A percentile compares a stretch with the other conserved stretches of the same genome.
Conservation (phyloP, 2,797 vertebrate species). For the Catharus ustulatus region DNA sequence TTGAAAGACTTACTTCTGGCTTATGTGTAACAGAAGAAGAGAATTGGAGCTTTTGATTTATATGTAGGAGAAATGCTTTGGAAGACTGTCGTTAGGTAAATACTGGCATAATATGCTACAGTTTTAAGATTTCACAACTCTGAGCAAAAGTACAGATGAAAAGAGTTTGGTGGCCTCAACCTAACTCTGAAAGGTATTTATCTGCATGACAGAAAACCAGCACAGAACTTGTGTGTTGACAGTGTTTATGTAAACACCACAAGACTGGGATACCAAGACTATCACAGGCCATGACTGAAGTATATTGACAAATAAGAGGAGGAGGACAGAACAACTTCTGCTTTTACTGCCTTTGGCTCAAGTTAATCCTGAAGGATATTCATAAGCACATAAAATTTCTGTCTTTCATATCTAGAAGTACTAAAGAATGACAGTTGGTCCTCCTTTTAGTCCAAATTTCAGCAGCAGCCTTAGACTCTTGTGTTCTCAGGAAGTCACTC, state of each 20-base stretch:
- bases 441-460: not conserved
- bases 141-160: not conserved
- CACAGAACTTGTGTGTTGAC: not conserved
- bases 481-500: not conserved
- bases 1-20: not conserved
- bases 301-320: not conserved
- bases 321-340: not conserved
- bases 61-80: not conserved
- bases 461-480: not conserved
- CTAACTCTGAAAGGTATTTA: not conserved
- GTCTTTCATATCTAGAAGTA: not conserved
- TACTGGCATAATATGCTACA: not conserved
- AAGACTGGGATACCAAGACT: not conserved
- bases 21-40: not conserved
- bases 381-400: not conserved
- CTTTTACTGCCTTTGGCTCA: conserved; percentile 13
- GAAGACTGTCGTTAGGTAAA: not conserved
- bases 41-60: not conserved
- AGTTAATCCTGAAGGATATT: not conserved
- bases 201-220: not conserved
- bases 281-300: not conserved
- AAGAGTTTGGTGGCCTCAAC: not conserved
- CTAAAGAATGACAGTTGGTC: not conserved
- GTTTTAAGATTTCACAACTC: not conserved
- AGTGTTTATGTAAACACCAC: not conserved